These are phyloP conservation scores for Heliornis fulica DNA, from an alignment of 2,113 vertebrate species.

Conservation along the genomic window DNA sequence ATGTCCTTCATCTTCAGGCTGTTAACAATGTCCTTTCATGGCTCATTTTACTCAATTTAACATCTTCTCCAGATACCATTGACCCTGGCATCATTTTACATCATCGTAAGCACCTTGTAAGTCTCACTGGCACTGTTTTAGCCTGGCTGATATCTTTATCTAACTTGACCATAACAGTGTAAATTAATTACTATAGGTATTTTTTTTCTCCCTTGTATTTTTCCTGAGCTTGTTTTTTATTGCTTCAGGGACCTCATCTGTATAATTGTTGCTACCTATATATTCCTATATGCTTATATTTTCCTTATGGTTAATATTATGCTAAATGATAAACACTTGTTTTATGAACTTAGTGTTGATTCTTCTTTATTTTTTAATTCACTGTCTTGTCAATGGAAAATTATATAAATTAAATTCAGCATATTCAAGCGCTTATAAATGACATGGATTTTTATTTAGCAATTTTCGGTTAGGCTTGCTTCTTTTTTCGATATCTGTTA, in stretches of 20 bases:
- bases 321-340: neutral
- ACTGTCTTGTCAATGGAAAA: neutral
- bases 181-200: neutral
- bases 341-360: neutral
- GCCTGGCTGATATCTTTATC: neutral
- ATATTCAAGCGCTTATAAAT: neutral
- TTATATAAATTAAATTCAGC: neutral
- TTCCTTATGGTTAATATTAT: neutral
- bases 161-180: neutral
- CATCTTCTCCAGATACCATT: neutral
- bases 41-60: slow-evolving; percentile 58
- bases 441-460: neutral
- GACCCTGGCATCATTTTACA: slow-evolving; percentile 35
- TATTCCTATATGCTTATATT: neutral
- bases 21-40: slow-evolving; percentile 49
- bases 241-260: neutral
- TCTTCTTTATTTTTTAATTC: neutral
- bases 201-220: neutral
- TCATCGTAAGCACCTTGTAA: neutral
- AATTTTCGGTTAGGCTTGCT: neutral
- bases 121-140: neutral
- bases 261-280: neutral
- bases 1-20: slow-evolving; percentile 17
- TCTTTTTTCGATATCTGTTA: neutral
- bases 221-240: neutral